Conservation (phyloP, 2,113 vertebrate species). For the Phylloscopus trochiloides region DNA sequence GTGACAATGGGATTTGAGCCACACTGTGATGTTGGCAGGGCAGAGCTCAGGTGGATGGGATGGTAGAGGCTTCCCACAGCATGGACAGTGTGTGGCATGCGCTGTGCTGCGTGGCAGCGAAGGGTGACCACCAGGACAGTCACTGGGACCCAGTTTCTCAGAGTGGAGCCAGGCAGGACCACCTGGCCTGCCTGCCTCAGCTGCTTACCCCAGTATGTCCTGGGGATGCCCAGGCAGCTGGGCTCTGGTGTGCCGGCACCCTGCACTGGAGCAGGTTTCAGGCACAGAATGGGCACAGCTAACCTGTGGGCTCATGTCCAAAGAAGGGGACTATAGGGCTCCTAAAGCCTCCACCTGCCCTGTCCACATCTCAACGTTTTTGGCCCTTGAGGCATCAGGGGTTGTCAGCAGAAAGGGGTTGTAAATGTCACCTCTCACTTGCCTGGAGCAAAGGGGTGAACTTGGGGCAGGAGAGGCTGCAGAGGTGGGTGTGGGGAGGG, state of each 20-base stretch:
- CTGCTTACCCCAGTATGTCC: fast-evolving
- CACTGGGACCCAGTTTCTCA: neutral
- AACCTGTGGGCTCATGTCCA: fast-evolving
- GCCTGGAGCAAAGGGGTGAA: neutral
- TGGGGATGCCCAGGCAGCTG: neutral
- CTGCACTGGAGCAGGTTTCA: neutral
- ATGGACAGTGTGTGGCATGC: neutral
- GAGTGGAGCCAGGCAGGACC: neutral
- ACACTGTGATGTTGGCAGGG: neutral
- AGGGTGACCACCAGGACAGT: neutral
- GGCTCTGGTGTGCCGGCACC: neutral
- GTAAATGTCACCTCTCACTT: neutral
- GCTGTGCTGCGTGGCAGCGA: neutral
- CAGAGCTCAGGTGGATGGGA: neutral
- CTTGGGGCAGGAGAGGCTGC: neutral
- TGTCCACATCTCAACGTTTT: neutral
- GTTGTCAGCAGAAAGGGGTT: neutral
- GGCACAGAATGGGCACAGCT: neutral
- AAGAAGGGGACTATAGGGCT: neutral
- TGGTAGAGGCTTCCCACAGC: neutral
- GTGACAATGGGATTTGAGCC: neutral
- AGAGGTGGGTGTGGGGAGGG: neutral
- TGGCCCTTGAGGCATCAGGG: neutral
- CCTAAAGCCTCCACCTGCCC: neutral
- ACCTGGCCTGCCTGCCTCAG: neutral